Base-by-base conservation (phyloP, 2,888 invertebrate species). In the Siphlonurus alternatus region DNA sequence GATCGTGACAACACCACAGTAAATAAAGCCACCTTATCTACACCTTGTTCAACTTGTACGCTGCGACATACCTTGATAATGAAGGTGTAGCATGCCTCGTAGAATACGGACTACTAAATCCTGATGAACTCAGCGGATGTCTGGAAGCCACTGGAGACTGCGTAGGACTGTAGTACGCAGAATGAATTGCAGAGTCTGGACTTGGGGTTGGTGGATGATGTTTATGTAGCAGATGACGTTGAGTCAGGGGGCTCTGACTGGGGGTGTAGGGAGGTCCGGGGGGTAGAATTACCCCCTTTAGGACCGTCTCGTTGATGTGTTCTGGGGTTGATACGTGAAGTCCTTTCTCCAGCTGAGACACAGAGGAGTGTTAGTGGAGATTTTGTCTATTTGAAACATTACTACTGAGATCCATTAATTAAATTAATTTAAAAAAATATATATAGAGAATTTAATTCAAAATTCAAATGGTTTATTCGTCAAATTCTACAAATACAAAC, bases 101-200 rank as follows among this genome's bases (percentile, higher is more conserved):
- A 23, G 71, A 70, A 51, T 69, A 70, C 38, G 71, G 70, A 61
- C 69, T 69, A 51, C 67, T 67, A 61, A 68, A 64, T 1, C 68
- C 67, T 23, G 64, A 64, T 23, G 59, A 60, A 54, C 68, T 68
- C 61, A 70, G 70, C 66, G 86, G 82, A 75, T 92, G 93, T 1
- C 93, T 81, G 25, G 89, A 87, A 53, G 91, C 90, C 63, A 91
- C 82, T 1, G 92, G 93, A 70, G 89, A 89, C 69, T 92, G 91
- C 63, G 89, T 90, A 2, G 93, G 92, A 69, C 91, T 91, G 76
- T 87, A 86, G 72, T 92, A 93, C 73, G 89, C 89, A 71, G 91
- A 91, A 78, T 92, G 92, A 69, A 92, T 88, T 68, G 92, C 92
- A 22, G 90, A 90, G 75, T 92, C 92, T 0, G 91, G 91, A 71